Percentiles rank a stretch among this genome's conserved stretches.
These are phyloP conservation scores for Cataglyphis hispanica DNA, from an alignment of 1,140 invertebrate species.

Conservation along the genomic window DNA sequence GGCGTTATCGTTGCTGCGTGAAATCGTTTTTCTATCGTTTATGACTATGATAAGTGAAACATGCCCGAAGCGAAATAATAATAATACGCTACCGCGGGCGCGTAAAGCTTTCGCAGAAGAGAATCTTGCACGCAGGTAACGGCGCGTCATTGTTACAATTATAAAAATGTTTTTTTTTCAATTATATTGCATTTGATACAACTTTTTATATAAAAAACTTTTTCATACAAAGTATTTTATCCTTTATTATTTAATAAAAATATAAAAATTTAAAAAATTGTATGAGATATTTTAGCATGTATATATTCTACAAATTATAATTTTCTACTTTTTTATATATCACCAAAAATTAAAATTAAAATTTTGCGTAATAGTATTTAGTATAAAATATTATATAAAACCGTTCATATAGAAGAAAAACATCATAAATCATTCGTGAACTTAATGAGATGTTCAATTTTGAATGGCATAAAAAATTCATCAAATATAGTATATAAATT, in stretches of 20 bases:
- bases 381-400: background rate
- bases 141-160: slow-evolving; percentile 41
- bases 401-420: background rate
- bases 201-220: background rate
- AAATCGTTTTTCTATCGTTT: slow-evolving; percentile 29
- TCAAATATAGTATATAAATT: slow-evolving; percentile 50
- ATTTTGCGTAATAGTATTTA: background rate
- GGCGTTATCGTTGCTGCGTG: background rate
- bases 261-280: background rate
- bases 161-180: background rate
- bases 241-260: background rate
- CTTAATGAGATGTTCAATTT: slow-evolving; percentile 17
- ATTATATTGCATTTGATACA: background rate
- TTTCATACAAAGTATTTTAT: background rate
- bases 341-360: background rate
- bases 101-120: slow-evolving; percentile 40
- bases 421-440: slow-evolving; percentile 7
- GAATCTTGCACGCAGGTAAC: slow-evolving; percentile 48
- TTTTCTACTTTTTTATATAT: background rate
- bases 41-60: background rate
- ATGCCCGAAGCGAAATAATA: slow-evolving; percentile 60
- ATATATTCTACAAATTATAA: background rate
- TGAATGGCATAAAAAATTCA: background rate
- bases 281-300: background rate
- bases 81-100: slow-evolving; percentile 23